Evolutionary conservation across 2,888 invertebrate species (phyloP), one percentile per base, ranked within the genome.

Genomic region (Mesorhabditis sp.): DNA sequence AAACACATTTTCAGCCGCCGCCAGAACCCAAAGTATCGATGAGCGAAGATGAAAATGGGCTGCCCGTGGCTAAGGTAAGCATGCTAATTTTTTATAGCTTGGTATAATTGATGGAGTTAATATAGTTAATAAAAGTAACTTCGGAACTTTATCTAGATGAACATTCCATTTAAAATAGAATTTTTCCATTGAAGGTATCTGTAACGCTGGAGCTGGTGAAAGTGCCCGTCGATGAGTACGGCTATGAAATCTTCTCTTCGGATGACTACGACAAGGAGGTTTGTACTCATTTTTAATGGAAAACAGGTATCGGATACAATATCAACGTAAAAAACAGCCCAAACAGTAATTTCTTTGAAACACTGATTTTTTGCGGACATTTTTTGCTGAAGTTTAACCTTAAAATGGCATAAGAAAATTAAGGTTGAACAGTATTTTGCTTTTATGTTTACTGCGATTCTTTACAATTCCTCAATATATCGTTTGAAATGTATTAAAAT

Each of bases 201-300:
- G 58, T n/a, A 10, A n/a, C 7, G 2, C n/a, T 50, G 10, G n/a
- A 50, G 7, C n/a, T 50, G 1, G 58, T 50, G 58, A 50, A 50
- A n/a, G n/a, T 50, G 10, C 58, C 58, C 58, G 58, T 50, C n/a
- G 58, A 50, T 2, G 58, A 50, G 58, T 50, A 50, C n/a, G 58
- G 58, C 7, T 13, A 13, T n/a, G 58, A 50, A n/a, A n/a, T 50
- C n/a, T 50, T 50, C 58, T 50, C 58, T 10, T 50, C 58, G 1
- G 58, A 50, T 50, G 58, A 50, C 58, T 50, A 50, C 58, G 58
- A 50, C n/a, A 50, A 50, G n/a, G 58, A 50, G 58, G 58, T 50
- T 10, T 50, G n/a, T 13, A 50, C 1, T 50, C n/a, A n/a, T 13
- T 50, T 50, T 50, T 13, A 50, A 50, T 50, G 10, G 58, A 50